Evolutionary conservation across 2,888 invertebrate species (phyloP), one percentile per base, ranked within the genome.

Genomic region (Euphydryas editha): DNA sequence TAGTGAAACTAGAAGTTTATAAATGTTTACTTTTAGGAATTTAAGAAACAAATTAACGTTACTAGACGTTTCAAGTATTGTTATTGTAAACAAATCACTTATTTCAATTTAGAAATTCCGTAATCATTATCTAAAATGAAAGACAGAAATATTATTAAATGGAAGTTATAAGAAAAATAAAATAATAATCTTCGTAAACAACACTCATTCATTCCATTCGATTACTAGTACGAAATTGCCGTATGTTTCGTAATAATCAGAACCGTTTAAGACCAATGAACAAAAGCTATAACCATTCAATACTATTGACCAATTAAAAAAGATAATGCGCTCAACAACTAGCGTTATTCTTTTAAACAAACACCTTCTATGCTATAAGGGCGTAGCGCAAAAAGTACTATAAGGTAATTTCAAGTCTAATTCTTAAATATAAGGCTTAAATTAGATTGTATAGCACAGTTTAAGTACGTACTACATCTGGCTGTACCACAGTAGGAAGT

Each of bases 401-500:
- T 7, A 58, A 10, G 47, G 20, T 24, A 67, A 66, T 58, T 44
- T 56, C 13, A 55, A 57, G 58, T 65, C 57, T 62, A 37, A 0
- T 0, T 0, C 1, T 13, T 51, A 17, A 8, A 0, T 5, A 57
- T 70, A 71, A 57, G 54, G 65, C 63, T 30, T 59, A 17, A 42
- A 61, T 64, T 69, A 49, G 64, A 59, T 58, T 68, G 67, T 4
- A 17, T 39, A 55, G 60, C 4, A 57, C n/a, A 63, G 49, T 37
- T 59, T 57, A 44, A 49, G 37, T 57, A 39, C 37, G 55, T 62
- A 49, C 24, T 21, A 44, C 59, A 59, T 42, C n/a, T 49, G 66
- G 39, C 18, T 47, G 17, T 68, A 51, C 49, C 49, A 30, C 36
- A 54, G 65, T 80, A 82, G 83, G 83, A 83, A 83, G 80, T 83